Base-by-base conservation (phyloP, 1,140 invertebrate species). In the Laodelphax striatellus region DNA sequence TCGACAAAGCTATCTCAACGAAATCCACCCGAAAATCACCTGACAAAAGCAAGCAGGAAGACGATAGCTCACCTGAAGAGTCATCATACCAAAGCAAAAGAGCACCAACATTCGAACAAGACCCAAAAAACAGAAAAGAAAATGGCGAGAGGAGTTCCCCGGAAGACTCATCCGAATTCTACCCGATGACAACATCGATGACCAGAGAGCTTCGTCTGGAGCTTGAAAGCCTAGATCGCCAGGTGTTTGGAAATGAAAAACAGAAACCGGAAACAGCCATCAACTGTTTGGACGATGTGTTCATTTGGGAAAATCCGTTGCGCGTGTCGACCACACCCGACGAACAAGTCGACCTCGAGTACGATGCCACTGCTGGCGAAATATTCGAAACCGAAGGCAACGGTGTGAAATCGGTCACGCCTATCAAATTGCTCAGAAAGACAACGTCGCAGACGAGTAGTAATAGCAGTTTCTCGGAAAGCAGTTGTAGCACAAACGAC, bases 161-260 rank as follows among this genome's bases (percentile, higher is more conserved):
- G 0, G 87, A 92, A 67, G 87, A 90, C 73, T 83, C 83, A 0
- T 75, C 79, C 41, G 88, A 90, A 68, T 92, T 90, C 72, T 87
- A 86, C 70, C 88, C 88, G 10, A 87, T 92, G 84, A 90, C 87
- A 2, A 90, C 86, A 1, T 88, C 88, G 1, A 86, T 91, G 73
- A 91, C 87, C 1, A 64, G 86, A 67, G 88, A 91, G 71, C 73
- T 91, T 65, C 79, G 85, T 67, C 74, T 90, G 50, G 88, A 91
- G 72, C 69, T 90, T 22, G 88, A 91, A 69, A 88, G 86, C 69
- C 75, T 92, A 61, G 87, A 91, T 72, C 75, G 87, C 17, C 87
- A 89, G 73, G 82, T 89, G 1, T 85, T 86, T 68, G 83, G 83
- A 4, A 59, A 63, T 55, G 60, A 63, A 22, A 61, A 21, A 8